Evolutionary conservation across 2,113 vertebrate species (phyloP).

Genomic region (Limnothrissa miodon): DNA sequence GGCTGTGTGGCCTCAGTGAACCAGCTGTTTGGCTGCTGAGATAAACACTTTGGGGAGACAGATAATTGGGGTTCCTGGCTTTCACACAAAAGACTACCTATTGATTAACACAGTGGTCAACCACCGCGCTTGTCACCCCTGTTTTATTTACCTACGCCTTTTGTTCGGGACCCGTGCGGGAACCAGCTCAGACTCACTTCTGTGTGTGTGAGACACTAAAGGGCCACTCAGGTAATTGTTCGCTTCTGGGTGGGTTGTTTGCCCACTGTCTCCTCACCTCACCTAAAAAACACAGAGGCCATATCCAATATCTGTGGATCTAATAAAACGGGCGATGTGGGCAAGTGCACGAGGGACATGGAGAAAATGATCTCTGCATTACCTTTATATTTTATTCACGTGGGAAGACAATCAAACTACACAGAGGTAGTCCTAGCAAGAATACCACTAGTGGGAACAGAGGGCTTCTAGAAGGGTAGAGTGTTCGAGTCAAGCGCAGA

Average conservation of each 20-base stretch:
- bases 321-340: background rate
- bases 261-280: background rate
- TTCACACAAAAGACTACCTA: slow-evolving; percentile 43
- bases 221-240: background rate
- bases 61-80: slow-evolving; percentile 47
- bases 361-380: slow-evolving; percentile 25
- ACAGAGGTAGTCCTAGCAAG: too few species aligned
- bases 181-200: background rate
- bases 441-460: too few species aligned
- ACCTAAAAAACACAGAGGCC: background rate
- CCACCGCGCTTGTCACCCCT: slow-evolving; percentile 26
- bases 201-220: background rate
- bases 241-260: slow-evolving; percentile 1
- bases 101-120: slow-evolving; percentile 42
- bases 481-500: too few species aligned
- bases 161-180: background rate
- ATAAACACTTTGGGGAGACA: slow-evolving; percentile 46
- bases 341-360: background rate
- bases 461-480: too few species aligned
- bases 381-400: background rate
- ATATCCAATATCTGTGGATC: slow-evolving; percentile 3
- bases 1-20: slow-evolving; percentile 35
- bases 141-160: slow-evolving; percentile 9
- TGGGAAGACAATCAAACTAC: background rate
- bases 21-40: slow-evolving; percentile 37